Evolutionary conservation across 2,797 vertebrate genomes (phyloP).

Genomic region (Molossus alvarezi): DNA sequence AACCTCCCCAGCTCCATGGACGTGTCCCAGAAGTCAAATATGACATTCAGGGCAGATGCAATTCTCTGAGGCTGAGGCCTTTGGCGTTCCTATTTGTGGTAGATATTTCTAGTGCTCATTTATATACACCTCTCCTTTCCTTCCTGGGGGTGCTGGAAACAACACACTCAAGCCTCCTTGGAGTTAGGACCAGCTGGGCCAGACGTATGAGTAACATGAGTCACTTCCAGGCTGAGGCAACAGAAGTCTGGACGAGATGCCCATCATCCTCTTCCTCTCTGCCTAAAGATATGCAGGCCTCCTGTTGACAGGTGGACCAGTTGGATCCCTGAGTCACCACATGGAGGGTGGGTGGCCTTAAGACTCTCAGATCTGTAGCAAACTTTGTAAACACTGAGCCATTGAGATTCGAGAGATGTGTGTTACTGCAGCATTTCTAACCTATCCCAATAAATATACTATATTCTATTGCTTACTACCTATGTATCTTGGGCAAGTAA

Average conservation of each 20-base stretch:
- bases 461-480: background rate
- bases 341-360: background rate
- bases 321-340: background rate
- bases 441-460: background rate
- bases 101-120: background rate
- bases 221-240: background rate
- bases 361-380: background rate
- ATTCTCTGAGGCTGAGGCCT: background rate
- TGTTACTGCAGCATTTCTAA: background rate
- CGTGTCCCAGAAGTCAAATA: background rate
- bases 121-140: background rate
- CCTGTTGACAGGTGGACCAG: rapidly evolving
- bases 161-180: background rate
- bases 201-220: background rate
- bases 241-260: background rate
- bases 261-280: background rate
- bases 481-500: background rate
- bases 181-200: background rate
- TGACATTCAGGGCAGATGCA: background rate
- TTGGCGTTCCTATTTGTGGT: background rate
- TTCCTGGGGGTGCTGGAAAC: background rate
- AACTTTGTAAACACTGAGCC: background rate
- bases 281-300: background rate
- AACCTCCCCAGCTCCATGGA: too few relatives aligned
- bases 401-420: background rate